Conservation (phyloP, 2,797 vertebrate genomes). For the Hapalemur alaotrensis region DNA sequence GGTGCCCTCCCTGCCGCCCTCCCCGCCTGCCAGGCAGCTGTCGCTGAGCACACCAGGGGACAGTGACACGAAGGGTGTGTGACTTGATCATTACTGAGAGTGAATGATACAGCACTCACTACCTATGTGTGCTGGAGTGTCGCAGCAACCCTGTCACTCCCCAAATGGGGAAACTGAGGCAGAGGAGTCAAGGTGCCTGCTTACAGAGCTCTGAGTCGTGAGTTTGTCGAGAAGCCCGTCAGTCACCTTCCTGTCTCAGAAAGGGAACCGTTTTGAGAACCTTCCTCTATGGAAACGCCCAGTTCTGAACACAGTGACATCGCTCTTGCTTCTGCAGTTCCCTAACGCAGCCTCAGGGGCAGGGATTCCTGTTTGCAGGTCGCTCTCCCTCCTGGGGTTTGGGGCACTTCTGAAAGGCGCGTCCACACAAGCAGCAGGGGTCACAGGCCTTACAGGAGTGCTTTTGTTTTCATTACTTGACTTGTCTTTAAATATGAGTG, state of each 20-base stretch:
- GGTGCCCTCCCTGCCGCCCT: no score
- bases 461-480: background rate
- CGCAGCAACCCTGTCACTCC: fast-evolving
- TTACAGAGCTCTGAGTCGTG: fast-evolving
- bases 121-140: background rate
- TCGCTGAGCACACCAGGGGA: background rate
- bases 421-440: fast-evolving
- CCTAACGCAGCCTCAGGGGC: fast-evolving
- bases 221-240: background rate
- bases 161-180: background rate
- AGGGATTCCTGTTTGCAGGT: background rate
- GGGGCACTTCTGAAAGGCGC: no score
- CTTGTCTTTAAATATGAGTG: background rate
- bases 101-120: fast-evolving
- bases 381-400: no score
- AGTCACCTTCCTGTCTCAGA: background rate
- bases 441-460: fast-evolving
- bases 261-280: fast-evolving
- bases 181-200: fast-evolving
- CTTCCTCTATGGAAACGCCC: fast-evolving
- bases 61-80: fast-evolving
- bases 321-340: fast-evolving
- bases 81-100: background rate
- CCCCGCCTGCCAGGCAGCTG: fast-evolving
- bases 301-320: background rate